These are phyloP conservation scores for Eupithecia tripunctaria DNA, from an alignment of 2,888 invertebrate species.

Conservation along the genomic window DNA sequence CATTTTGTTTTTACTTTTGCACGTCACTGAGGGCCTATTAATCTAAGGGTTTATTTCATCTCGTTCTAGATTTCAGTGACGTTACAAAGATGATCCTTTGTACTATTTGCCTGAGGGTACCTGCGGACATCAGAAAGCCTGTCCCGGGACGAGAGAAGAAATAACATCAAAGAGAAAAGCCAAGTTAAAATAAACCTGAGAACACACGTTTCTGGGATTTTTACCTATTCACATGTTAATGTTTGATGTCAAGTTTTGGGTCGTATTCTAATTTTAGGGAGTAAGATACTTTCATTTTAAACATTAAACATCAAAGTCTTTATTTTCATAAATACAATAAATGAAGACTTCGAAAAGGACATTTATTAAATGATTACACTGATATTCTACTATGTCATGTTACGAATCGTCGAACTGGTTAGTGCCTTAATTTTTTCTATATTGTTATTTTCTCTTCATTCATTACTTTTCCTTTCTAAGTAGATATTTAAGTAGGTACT, in stretches of 20 bases:
- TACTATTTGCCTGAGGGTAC: neutral
- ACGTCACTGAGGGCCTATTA: neutral
- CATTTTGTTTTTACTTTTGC: neutral
- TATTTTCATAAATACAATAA: too few species aligned
- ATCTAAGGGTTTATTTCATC: neutral
- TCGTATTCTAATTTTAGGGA: neutral
- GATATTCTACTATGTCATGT: neutral
- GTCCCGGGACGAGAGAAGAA: neutral
- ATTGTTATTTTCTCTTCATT: too few species aligned
- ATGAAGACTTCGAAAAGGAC: too few species aligned
- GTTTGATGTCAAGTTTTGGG: neutral
- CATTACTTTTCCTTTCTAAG: too few species aligned
- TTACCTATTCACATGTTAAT: neutral
- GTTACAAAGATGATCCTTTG: neutral
- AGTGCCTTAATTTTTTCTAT: neutral
- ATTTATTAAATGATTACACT: too few species aligned
- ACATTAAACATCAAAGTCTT: too few species aligned
- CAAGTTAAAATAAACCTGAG: neutral
- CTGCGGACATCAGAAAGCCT: neutral
- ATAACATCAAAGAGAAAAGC: neutral
- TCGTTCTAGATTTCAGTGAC: neutral
- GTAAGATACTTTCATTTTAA: neutral
- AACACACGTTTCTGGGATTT: neutral
- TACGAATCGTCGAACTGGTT: too few species aligned
- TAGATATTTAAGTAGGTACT: too few species aligned